phyloP scores from a whole-genome alignment of 1,140 invertebrate species.

The Aethina tumida region DNA sequence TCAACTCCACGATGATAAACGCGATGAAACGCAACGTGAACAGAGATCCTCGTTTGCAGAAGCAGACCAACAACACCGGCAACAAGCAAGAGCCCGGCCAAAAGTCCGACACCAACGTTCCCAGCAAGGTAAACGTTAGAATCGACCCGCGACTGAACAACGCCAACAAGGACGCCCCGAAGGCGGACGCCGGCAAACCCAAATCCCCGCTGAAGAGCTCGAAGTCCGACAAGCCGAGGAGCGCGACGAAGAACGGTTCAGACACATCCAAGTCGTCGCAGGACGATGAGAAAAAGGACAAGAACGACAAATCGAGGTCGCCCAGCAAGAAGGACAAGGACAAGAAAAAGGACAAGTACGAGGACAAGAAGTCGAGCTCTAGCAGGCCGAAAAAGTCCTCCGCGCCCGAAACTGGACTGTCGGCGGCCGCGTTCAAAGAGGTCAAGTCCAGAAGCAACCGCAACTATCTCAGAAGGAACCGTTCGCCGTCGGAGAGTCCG shows the following conservation, averaged over 20 bases:
- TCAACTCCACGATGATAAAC: constrained; percentile 48
- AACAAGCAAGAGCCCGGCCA: constrained; percentile 12
- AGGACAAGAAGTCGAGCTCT: constrained; percentile 6
- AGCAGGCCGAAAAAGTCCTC: constrained; percentile 11
- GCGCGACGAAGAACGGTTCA: no score
- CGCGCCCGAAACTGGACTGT: no score
- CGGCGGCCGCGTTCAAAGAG: constrained; percentile 26
- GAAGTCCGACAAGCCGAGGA: no score
- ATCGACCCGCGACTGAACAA: constrained; percentile 6
- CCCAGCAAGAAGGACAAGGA: constrained; percentile 39
- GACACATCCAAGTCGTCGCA: constrained; percentile 15
- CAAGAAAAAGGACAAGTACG: constrained; percentile 19
- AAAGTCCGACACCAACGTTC: constrained; percentile 1
- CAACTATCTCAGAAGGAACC: constrained; percentile 54
- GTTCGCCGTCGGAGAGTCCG: constrained; percentile 42
- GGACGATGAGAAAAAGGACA: constrained; percentile 27
- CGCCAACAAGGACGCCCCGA: background rate
- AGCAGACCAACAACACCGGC: constrained; percentile 33
- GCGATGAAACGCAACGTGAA: constrained; percentile 35
- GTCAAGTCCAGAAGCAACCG: constrained; percentile 50
- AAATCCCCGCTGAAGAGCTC: no score
- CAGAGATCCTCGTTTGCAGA: constrained; percentile 50
- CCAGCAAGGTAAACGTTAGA: background rate
- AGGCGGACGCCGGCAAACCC: background rate
- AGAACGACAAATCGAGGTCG: constrained; percentile 10